Evolutionary conservation across 2,113 vertebrate genomes (phyloP), one percentile per base, ranked within the genome.

Genomic region (Rallus limicola): DNA sequence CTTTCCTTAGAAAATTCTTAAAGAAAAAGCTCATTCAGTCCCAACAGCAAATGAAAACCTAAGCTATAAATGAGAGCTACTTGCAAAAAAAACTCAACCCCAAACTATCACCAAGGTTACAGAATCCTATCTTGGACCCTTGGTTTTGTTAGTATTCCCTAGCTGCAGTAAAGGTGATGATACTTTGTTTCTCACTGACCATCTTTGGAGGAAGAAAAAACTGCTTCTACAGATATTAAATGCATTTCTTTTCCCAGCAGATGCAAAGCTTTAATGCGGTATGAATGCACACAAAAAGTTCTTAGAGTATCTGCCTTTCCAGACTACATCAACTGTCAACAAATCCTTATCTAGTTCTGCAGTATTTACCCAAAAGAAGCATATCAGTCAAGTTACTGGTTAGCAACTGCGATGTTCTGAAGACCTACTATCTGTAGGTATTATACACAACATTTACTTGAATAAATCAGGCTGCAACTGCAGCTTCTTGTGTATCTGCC

Each of bases 41-140:
- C 5, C 13, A 59, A 52, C 0, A 63, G 11, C 5, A 79, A 72
- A 10, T 16, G 6, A 75, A 84, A 17, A 46, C 52, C 31, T 26
- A 59, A 74, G 21, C 24, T 56, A 55, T 29, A 89, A 75, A 55
- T 28, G 5, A 78, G 29, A 82, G 9, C 21, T 76, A 44, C 19
- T 76, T 6, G 21, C 5, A 53, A 88, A 65, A 87, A 46, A 74
- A 33, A 20, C 52, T 13, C 12, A 14, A 48, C 52, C 13, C 52
- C 24, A 13, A 14, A 48, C 50, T 5, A 25, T 1, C 33, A 67
- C 4, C 26, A 40, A 18, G 1, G 0, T 55, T 50, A 64, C 20
- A 83, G 42, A 63, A 80, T 38, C 9, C 24, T 29, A 24, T 11
- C 36, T 34, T 2, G 2, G 21, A 40, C 13, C 29, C 25, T 65